Conservation (phyloP, 2,888 invertebrate species). For the Drosophila stalkeri region DNA sequence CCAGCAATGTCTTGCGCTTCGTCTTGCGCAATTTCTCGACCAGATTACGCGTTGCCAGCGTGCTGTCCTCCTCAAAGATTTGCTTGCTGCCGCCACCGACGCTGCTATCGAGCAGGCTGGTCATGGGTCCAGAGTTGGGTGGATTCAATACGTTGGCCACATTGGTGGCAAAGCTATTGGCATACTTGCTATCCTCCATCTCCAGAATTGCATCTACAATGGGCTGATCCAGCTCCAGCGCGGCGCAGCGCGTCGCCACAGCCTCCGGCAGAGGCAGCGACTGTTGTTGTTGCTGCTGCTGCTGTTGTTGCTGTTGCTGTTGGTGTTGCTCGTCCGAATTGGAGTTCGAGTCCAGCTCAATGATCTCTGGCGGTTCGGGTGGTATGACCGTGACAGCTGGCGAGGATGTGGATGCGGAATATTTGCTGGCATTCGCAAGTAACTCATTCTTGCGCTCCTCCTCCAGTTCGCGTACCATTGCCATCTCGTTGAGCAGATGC, state of each 20-base stretch:
- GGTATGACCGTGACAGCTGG: slow-evolving; percentile 79
- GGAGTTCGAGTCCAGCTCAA: slow-evolving; percentile 83
- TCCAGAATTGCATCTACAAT: slow-evolving; percentile 82
- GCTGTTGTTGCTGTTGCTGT: slow-evolving; percentile 22
- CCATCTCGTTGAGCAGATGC: slow-evolving; percentile 82
- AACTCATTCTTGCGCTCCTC: slow-evolving; percentile 80
- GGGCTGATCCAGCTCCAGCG: slow-evolving; percentile 69
- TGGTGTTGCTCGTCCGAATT: slow-evolving; percentile 69
- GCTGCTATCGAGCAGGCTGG: slow-evolving; percentile 34
- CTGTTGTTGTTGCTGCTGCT: slow-evolving; percentile 40
- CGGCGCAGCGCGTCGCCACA: slow-evolving; percentile 32
- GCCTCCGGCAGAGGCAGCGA: slow-evolving; percentile 22
- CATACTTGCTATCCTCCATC: slow-evolving; percentile 81
- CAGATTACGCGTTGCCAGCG: slow-evolving; percentile 92
- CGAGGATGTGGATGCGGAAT: slow-evolving; percentile 78
- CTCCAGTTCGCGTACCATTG: slow-evolving; percentile 78
- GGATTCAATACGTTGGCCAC: slow-evolving; percentile 72
- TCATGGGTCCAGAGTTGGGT: slow-evolving; percentile 69
- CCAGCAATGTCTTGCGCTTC: slow-evolving; percentile 76
- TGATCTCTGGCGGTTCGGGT: slow-evolving; percentile 83
- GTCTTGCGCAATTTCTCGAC: slow-evolving; percentile 92
- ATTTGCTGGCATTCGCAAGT: slow-evolving; percentile 79
- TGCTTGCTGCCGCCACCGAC: slow-evolving; percentile 51
- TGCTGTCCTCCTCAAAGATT: slow-evolving; percentile 88
- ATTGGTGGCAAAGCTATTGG: slow-evolving; percentile 58